Base-by-base conservation (phyloP, 2,113 vertebrate genomes). In the Apaloderma vittatum region DNA sequence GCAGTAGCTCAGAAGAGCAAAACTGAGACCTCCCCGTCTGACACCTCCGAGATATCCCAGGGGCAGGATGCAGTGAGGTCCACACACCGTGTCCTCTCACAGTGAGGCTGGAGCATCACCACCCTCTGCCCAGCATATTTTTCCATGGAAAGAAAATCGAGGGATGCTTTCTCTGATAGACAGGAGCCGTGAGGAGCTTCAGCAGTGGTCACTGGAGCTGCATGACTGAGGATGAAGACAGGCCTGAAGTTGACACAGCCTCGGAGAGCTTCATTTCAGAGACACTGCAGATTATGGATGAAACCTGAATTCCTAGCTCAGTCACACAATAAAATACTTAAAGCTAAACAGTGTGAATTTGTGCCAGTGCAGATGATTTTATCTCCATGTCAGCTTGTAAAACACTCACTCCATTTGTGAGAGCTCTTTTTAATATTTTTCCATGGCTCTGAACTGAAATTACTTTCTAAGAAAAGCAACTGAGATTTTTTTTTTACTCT, bases 391-490 rank as follows among this genome's bases (percentile, higher is more conserved):
- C 30, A 48, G 13, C 34, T 90, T 94, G 37, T 92, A 87, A 92
- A 92, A 84, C 46, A 84, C 65, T 48, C 86, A 67, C 55, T 78
- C 34, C 6, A 19, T 87, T 94, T 90, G 67, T 49, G 86, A 48
- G 23, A 90, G 34, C 29, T 76, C 40, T 68, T 88, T 87, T 85
- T 36, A 81, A 66, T 68, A 26, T 75, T 34, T 93, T 93, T 92
- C 82, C 71, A 62, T 94, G 70, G 8, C 67, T 90, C 79, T 63
- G 54, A 88, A 61, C 54, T 77, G 90, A 93, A 96, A 86, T 55
- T 81, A 63, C 80, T 97, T 91, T 96, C 92, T 94, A 96, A 94
- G 91, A 90, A 96, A 86, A 81, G 40, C 45, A 91, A 15, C 59
- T 74, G 37, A 85, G 40, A 17, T 16, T 34, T 66, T 40, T 40